Evolutionary conservation across 2,888 invertebrate genomes (phyloP).

Genomic region (Agonopterix alstromeriana): DNA sequence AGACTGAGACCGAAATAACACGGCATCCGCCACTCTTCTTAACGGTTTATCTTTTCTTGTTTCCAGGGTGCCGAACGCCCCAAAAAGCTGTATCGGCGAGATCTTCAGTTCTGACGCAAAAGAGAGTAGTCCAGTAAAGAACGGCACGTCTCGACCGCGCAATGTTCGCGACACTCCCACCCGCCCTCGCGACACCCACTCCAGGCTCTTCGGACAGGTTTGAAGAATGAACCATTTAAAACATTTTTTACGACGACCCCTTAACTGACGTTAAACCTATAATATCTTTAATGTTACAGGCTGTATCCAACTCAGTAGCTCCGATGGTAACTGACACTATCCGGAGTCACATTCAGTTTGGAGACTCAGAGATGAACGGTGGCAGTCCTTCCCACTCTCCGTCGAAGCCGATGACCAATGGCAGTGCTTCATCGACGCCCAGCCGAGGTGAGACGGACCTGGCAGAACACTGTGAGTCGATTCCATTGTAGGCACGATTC

Average conservation of each 20-base stretch:
- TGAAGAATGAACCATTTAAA: slow-evolving; percentile 2
- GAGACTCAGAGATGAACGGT: slow-evolving; percentile 57
- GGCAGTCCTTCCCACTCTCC: slow-evolving; percentile 50
- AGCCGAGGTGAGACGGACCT: slow-evolving; percentile 71
- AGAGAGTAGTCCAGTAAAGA: slow-evolving; percentile 56
- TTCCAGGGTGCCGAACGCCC: slow-evolving; percentile 78
- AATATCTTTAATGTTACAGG: slow-evolving; percentile 34
- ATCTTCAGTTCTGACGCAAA: slow-evolving; percentile 65
- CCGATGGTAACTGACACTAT: slow-evolving; percentile 78
- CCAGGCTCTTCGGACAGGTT: slow-evolving; percentile 76
- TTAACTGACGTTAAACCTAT: not conserved
- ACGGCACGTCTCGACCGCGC: slow-evolving; percentile 51
- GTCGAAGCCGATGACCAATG: slow-evolving; percentile 44
- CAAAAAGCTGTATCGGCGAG: slow-evolving; percentile 78
- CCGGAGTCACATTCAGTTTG: slow-evolving; percentile 78
- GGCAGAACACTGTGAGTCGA: slow-evolving; percentile 68
- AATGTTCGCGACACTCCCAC: slow-evolving; percentile 76
- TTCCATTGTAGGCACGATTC: slow-evolving; percentile 54
- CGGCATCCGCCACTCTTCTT: no score
- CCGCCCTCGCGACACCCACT: slow-evolving; percentile 78
- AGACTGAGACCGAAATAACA: no score
- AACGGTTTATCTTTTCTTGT: not conserved
- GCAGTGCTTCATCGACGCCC: slow-evolving; percentile 59
- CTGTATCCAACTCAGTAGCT: slow-evolving; percentile 59
- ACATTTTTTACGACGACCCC: no score